Evolutionary conservation across 2,797 vertebrate genomes (phyloP), one percentile per base, ranked within the genome.

Genomic region (Adelosebastes latens): DNA sequence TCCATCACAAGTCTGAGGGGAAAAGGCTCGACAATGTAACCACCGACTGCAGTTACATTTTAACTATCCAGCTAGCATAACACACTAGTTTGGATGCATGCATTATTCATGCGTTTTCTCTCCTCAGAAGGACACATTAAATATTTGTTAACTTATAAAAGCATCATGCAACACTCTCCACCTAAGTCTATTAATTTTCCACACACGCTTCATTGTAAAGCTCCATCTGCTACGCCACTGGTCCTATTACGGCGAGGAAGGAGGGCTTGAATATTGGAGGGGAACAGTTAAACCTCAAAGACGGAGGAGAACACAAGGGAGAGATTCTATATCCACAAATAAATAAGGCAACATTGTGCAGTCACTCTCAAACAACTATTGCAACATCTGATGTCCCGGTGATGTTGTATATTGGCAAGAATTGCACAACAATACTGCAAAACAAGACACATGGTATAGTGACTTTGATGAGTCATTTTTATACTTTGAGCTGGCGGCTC

Each of bases 111-210:
- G 53, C 11, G 3, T 76, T 91, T 87, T 83, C 72, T 84, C 72
- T 82, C 81, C 84, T 92, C 79, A 86, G 75, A 89, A 90, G 76
- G 79, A 91, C 82, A 87, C 88, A 92, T 95, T 89, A 92, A 94
- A 93, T 93, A 93, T 93, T 92, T 93, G 90, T 90, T 89, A 86
- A 93, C 89, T 92, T 93, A 87, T 93, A 87, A 95, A 94, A 94
- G 86, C 87, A 89, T 87, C 89, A 92, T 89, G 88, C 81, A 90
- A 91, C 90, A 87, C 80, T 72, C 82, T 74, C 89, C 74, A 89
- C 85, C 86, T 77, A 85, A 84, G 75, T 85, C 86, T 84, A 94
- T 93, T 90, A 78, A 91, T 92, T 92, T 93, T 91, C 87, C 80
- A 86, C 75, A 82, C 80, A 83, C 7, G 39, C 75, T 49, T 79